phyloP scores from a whole-genome alignment of 2,888 invertebrate genomes.

The Caprella mutica region DNA sequence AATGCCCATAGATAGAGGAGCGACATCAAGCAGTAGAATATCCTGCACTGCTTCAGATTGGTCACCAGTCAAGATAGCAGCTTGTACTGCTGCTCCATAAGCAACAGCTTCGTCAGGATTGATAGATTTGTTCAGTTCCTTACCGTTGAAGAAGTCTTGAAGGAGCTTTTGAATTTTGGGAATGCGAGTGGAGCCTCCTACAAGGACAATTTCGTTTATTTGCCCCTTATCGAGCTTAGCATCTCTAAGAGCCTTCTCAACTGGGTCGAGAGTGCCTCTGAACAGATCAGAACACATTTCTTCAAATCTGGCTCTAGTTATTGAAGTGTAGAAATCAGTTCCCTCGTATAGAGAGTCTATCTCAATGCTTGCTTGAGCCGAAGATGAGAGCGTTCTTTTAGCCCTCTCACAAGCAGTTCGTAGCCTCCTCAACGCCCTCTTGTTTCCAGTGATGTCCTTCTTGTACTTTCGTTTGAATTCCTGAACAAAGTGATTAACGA shows the following conservation, averaged over 20 bases:
- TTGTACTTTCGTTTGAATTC: slow-evolving; percentile 49
- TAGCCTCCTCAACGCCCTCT: slow-evolving; percentile 65
- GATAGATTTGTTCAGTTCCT: slow-evolving; percentile 83
- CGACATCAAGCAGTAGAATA: slow-evolving; percentile 75
- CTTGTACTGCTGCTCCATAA: slow-evolving; percentile 91
- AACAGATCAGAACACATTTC: slow-evolving; percentile 54
- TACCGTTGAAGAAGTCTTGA: slow-evolving; percentile 75
- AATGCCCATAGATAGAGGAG: slow-evolving; percentile 27
- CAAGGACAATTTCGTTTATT: slow-evolving; percentile 50
- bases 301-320: slow-evolving; percentile 70
- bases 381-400: slow-evolving; percentile 72
- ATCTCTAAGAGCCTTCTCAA: slow-evolving; percentile 53
- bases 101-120: slow-evolving; percentile 93
- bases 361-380: slow-evolving; percentile 83
- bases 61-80: slow-evolving; percentile 81
- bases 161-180: slow-evolving; percentile 94
- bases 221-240: slow-evolving; percentile 50
- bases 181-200: slow-evolving; percentile 94
- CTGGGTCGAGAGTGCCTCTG: slow-evolving; percentile 43
- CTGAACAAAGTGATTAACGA: slow-evolving; percentile 52
- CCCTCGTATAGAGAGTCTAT: slow-evolving; percentile 92
- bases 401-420: slow-evolving; percentile 85
- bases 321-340: slow-evolving; percentile 88
- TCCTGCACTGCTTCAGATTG: slow-evolving; percentile 57
- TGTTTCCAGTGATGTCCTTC: slow-evolving; percentile 42